Conservation (phyloP, 2,888 invertebrate species). For the Trachelus troglodyta region DNA sequence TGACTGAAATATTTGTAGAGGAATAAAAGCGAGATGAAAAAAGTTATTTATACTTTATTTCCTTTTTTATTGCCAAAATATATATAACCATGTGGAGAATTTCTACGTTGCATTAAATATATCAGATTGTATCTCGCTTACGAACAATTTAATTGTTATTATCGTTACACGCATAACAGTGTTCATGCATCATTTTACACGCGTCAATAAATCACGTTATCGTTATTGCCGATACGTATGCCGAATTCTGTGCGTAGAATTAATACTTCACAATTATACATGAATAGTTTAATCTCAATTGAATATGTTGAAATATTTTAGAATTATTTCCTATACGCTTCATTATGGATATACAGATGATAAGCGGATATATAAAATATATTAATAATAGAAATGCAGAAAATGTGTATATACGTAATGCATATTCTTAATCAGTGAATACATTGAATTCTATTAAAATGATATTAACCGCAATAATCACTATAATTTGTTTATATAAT, state of each 20-base stretch:
- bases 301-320: background rate
- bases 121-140: background rate
- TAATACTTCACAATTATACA: background rate
- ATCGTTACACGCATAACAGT: background rate
- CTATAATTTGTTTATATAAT: background rate
- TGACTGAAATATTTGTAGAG: background rate
- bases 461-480: background rate
- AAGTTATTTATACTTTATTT: background rate
- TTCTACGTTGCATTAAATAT: background rate
- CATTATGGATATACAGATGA: background rate
- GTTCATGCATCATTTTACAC: background rate
- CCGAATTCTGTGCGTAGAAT: background rate
- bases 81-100: background rate
- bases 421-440: background rate
- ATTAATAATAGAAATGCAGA: background rate
- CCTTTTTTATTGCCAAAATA: background rate
- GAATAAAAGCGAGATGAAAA: background rate
- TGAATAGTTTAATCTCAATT: background rate
- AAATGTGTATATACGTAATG: no score
- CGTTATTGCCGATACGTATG: background rate
- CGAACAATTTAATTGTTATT: background rate
- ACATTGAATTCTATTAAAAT: background rate
- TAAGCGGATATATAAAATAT: background rate
- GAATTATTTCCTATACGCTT: background rate
- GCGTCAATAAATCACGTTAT: background rate